Conservation (phyloP, 1,140 invertebrate genomes). For the Rhysida immarginata region DNA sequence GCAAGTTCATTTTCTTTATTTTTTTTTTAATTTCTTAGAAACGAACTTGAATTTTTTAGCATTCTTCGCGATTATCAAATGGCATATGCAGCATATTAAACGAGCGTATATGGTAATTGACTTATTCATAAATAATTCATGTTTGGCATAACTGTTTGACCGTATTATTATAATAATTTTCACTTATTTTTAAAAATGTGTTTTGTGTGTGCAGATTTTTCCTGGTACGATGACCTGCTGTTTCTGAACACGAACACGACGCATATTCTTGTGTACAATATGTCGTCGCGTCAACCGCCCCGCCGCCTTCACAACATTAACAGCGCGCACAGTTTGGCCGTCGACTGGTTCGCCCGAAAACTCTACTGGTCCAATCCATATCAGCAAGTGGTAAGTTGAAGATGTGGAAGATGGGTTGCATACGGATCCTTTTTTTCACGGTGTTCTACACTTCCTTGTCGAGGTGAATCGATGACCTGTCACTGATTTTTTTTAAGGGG, state of each 20-base stretch:
- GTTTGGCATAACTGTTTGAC: neutral
- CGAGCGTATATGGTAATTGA: no score
- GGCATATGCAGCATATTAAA: no score
- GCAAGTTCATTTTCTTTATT: no score
- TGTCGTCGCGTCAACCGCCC: slow-evolving; percentile 35
- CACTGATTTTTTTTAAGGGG: no score
- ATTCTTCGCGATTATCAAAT: no score
- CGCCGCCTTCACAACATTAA: slow-evolving; percentile 44
- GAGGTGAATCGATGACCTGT: no score
- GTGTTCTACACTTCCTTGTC: no score
- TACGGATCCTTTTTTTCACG: no score
- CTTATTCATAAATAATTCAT: no score
- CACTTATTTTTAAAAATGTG: neutral
- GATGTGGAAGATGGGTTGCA: no score
- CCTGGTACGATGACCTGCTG: slow-evolving; percentile 48
- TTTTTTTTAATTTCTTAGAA: no score
- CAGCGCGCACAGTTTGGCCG: slow-evolving; percentile 56
- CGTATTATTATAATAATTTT: neutral
- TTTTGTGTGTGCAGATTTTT: slow-evolving; percentile 34
- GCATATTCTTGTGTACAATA: slow-evolving; percentile 50
- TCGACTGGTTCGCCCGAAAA: slow-evolving; percentile 75
- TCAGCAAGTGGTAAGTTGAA: slow-evolving; percentile 42
- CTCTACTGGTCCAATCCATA: slow-evolving; percentile 79
- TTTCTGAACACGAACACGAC: slow-evolving; percentile 59
- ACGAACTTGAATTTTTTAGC: no score